These are phyloP conservation scores for Alces alces DNA, from an alignment of 2,113 vertebrate genomes.

Conservation along the genomic window DNA sequence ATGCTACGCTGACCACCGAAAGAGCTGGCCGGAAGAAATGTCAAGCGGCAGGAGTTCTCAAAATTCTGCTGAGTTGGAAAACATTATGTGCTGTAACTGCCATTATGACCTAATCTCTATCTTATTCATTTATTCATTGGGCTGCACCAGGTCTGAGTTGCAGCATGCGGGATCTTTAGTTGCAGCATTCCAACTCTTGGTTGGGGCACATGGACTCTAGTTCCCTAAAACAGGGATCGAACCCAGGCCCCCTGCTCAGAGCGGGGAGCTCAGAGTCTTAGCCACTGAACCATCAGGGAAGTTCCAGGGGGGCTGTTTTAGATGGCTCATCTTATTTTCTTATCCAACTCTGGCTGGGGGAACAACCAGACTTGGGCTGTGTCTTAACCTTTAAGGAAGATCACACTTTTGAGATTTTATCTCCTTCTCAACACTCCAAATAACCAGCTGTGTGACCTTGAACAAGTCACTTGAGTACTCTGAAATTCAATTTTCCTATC, in stretches of 20 bases:
- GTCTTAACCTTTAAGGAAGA: background rate
- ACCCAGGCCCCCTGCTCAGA: background rate
- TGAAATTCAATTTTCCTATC: background rate
- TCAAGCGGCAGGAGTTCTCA: background rate
- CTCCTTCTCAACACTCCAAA: background rate
- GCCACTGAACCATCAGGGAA: background rate
- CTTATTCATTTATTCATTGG: background rate
- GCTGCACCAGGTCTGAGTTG: background rate
- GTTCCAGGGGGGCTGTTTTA: background rate
- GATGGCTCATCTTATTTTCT: background rate
- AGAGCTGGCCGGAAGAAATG: accelerated
- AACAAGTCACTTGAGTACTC: background rate
- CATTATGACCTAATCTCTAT: background rate
- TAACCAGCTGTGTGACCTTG: background rate
- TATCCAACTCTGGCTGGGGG: background rate
- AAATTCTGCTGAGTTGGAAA: background rate
- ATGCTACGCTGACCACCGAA: accelerated
- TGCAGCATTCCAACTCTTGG: background rate
- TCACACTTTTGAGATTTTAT: background rate
- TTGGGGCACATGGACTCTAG: background rate
- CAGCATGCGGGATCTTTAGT: background rate
- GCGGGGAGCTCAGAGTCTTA: background rate
- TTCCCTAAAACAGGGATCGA: background rate
- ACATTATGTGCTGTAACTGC: background rate
- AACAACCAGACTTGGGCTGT: background rate